Evolutionary conservation across 2,888 invertebrate genomes (phyloP).

Genomic region (Protophormia terraenovae): DNA sequence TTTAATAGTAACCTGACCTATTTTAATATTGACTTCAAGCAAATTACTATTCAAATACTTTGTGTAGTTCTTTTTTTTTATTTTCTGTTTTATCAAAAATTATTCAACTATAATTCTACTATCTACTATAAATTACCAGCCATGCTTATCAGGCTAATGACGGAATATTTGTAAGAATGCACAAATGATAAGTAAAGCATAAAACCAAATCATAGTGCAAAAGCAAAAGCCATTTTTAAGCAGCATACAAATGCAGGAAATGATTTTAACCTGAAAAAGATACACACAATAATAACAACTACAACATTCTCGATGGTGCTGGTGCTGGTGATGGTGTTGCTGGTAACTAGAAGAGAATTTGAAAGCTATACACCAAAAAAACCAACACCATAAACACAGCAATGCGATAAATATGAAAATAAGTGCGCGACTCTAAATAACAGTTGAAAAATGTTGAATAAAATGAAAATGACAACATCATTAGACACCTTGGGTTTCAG

Average conservation of each 20-base stretch:
- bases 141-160: constrained; percentile 55
- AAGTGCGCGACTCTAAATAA: constrained; percentile 36
- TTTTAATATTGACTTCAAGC: neutral
- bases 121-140: constrained; percentile 12
- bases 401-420: constrained; percentile 38
- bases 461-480: constrained; percentile 43
- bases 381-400: neutral
- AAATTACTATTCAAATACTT: neutral
- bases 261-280: constrained; percentile 39
- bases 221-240: constrained; percentile 23
- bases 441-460: constrained; percentile 45
- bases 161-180: constrained; percentile 26
- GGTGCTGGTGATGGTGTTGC: neutral
- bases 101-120: neutral
- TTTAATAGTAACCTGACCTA: neutral
- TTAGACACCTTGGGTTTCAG: constrained; percentile 39
- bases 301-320: neutral
- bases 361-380: neutral
- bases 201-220: constrained; percentile 46
- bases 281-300: neutral
- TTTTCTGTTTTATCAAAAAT: neutral
- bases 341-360: neutral
- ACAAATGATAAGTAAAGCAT: constrained; percentile 40
- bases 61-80: neutral
- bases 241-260: constrained; percentile 26